Evolutionary conservation across 2,113 vertebrate species (phyloP), one percentile per base, ranked within the genome.

Genomic region (Indicator indicator): DNA sequence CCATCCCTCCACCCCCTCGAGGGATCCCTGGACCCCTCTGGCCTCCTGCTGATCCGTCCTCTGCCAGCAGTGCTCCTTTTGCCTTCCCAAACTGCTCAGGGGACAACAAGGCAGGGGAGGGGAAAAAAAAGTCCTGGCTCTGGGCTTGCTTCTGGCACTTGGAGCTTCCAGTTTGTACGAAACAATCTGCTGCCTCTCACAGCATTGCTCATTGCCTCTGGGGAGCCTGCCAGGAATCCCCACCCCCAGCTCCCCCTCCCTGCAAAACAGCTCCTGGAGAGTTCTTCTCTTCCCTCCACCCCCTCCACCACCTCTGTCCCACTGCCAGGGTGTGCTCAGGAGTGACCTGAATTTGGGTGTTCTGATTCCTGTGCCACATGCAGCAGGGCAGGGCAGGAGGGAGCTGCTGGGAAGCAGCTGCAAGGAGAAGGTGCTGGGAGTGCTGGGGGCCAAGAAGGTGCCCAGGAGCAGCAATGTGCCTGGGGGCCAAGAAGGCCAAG

Each of bases 151-250:
- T 76, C 76, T 95, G 94, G 95, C 88, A 70, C 86, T 92, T 70
- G 15, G 12, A n/a, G 88, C 65, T 76, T 69, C 38, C 65, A 80
- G 62, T 88, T 94, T 90, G 72, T 54, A 59, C 69, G 76, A 93
- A 96, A 93, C 94, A 93, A 93, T 96, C 90, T 95, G 94, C 54
- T 81, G 72, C 83, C 70, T 96, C 90, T 96, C 95, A 91, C 88
- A 95, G 94, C 88, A 93, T 88, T 91, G 73, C 69, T 72, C 32
- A 48, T 80, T 80, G 73, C 73, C 65, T 36, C 58, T 2, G 40
- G 78, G 86, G 79, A 92, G 65, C 69, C 79, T 74, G 88, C 88
- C 94, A 86, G 65, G 92, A 88, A 70, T 10, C 87, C 83, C 48
- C 46, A 44, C 33, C 32, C 36, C 42, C 17, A 64, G 9, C 50